A percentile compares a stretch with the other conserved stretches of the same genome.
Evolutionary conservation across 2,797 vertebrate species (phyloP).

Genomic region (Iguana delicatissima): DNA sequence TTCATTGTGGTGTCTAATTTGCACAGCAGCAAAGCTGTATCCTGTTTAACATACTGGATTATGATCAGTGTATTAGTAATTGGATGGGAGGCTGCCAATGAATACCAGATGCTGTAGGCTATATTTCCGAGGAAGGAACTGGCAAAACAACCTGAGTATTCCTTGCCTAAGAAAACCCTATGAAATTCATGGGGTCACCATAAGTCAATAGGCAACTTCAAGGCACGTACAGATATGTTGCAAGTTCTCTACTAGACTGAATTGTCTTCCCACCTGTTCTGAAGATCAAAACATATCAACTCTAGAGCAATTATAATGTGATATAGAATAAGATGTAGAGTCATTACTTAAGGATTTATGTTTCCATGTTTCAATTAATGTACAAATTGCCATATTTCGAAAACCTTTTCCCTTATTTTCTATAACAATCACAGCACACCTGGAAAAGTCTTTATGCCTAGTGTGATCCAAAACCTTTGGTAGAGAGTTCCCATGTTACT

Average conservation of each 20-base stretch:
- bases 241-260: neutral
- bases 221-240: neutral
- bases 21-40: neutral
- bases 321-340: neutral
- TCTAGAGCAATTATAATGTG: neutral
- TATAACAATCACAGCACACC: too few species aligned
- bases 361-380: neutral
- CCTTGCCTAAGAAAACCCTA: too few species aligned
- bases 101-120: too few species aligned
- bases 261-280: neutral
- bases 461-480: neutral
- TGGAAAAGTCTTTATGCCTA: neutral
- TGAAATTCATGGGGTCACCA: too few species aligned
- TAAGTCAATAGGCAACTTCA: too few species aligned
- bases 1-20: constrained; percentile 10
- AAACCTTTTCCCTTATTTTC: neutral
- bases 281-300: neutral
- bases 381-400: neutral
- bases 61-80: neutral
- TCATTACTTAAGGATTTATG: neutral
- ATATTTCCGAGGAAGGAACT: too few species aligned
- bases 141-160: too few species aligned
- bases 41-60: neutral
- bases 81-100: too few species aligned
- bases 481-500: neutral